These are phyloP conservation scores for Yponomeuta plumbellus DNA, from an alignment of 2,888 invertebrate genomes.

Conservation along the genomic window DNA sequence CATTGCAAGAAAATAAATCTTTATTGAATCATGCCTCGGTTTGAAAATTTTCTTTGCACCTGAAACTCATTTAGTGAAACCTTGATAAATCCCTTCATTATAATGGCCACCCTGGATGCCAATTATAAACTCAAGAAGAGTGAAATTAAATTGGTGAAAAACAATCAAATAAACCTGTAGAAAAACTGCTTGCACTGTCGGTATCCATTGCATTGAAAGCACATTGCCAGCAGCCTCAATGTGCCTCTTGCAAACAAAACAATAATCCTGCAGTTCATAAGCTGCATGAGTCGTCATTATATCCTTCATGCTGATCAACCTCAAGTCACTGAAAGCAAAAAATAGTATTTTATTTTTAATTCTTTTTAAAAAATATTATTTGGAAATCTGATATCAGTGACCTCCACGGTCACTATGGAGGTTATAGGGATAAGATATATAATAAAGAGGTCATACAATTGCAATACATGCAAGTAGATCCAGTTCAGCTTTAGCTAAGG, in stretches of 20 bases:
- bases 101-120: too few relatives aligned
- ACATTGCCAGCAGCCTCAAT: slow-evolving; percentile 81
- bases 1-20: too few relatives aligned
- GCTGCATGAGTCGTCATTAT: slow-evolving; percentile 78
- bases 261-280: slow-evolving; percentile 82
- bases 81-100: too few relatives aligned
- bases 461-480: not conserved
- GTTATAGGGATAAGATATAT: not conserved
- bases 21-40: too few relatives aligned
- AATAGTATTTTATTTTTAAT: slow-evolving; percentile 14
- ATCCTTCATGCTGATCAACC: slow-evolving; percentile 77
- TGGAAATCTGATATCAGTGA: not conserved
- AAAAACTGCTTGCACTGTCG: slow-evolving; percentile 79
- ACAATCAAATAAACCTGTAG: slow-evolving; percentile 56
- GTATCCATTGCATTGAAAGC: slow-evolving; percentile 79
- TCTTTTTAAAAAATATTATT: slow-evolving; percentile 6
- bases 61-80: too few relatives aligned
- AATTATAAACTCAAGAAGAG: not conserved
- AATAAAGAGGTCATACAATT: too few relatives aligned
- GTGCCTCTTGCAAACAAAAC: slow-evolving; percentile 65
- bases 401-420: not conserved
- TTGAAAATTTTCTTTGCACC: too few relatives aligned
- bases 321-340: slow-evolving; percentile 67
- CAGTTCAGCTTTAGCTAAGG: too few relatives aligned
- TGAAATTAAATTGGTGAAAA: not conserved